Evolutionary conservation across 1,140 invertebrate genomes (phyloP), one percentile per base, ranked within the genome.

Genomic region (Atta texana): DNA sequence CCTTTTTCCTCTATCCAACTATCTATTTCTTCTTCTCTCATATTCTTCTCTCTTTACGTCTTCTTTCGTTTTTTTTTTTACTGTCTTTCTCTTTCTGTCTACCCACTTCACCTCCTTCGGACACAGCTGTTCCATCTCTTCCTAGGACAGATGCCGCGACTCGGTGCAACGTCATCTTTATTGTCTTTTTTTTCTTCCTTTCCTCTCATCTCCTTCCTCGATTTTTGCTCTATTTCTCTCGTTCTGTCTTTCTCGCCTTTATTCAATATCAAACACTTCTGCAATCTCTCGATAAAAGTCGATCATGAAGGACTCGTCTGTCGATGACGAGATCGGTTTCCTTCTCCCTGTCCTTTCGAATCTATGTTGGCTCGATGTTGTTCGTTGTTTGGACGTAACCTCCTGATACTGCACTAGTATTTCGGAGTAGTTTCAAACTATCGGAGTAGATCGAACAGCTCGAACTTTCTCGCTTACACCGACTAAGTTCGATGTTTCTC

Each of bases 91-190:
- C 49, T 51, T 8, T 51, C 49, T 68, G 55, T 74, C 69, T 74
- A 34, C 51, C 57, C 44, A 59, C 44, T 80, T 86, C 28, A 69
- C 77, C 66, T 82, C 77, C 85, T 87, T 78, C 74, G 49, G 28
- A 44, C 87, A 92, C 92, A 93, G 92, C 93, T 93, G 93, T 93
- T 93, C 91, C 90, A 87, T 86, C 89, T 84, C 69, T 91, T 91
- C 91, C 88, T 91, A 91, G 88, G 91, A 84, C 92, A 92, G 90
- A 93, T 92, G 92, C 92, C 92, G 78, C 68, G 69, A 78, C 85
- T 92, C 90, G 88, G 89, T 92, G 91, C 91, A 91, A 91, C 89
- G 82, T 88, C 86, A 87, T 82, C 87, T 90, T 91, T 92, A 85
- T 92, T 90, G 86, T 89, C 63, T 81, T 81, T 57, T 59, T 44